A percentile compares a stretch with the other conserved stretches of the same genome.
Conservation (phyloP, 2,888 invertebrate species). For the Octonoba sinensis region DNA sequence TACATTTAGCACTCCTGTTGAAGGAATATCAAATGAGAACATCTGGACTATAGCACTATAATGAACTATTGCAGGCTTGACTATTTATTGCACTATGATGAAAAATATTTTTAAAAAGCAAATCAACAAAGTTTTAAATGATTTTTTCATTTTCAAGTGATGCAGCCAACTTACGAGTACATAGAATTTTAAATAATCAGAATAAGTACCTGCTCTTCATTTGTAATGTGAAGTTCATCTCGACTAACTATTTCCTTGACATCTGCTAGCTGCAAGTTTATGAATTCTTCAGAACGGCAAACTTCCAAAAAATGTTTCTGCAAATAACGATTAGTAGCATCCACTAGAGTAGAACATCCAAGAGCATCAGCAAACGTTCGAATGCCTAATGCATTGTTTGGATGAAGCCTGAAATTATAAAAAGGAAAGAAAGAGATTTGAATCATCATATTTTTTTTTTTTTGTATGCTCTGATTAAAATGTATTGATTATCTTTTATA, state of each 20-base stretch:
- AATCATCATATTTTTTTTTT: neutral
- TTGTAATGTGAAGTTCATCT: constrained; percentile 83
- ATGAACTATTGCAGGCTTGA: too few species aligned
- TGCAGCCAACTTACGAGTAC: neutral
- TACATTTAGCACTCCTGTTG: too few species aligned
- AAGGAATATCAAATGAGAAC: too few species aligned
- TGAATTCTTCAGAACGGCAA: constrained; percentile 82
- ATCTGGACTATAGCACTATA: too few species aligned
- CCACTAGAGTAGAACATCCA: constrained; percentile 79
- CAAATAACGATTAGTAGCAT: constrained; percentile 83
- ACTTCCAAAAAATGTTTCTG: constrained; percentile 85
- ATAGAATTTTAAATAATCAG: neutral
- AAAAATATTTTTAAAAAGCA: too few species aligned
- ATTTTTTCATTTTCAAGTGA: neutral
- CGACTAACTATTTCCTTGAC: constrained; percentile 79
- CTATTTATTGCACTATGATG: too few species aligned
- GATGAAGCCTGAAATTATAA: constrained; percentile 77
- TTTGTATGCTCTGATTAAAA: too few species aligned
- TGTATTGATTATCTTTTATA: neutral
- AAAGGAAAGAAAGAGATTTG: constrained; percentile 2
- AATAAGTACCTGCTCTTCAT: constrained; percentile 78
- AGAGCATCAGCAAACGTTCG: constrained; percentile 85
- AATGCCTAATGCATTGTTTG: constrained; percentile 84
- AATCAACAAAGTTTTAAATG: neutral
- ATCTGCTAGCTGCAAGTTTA: constrained; percentile 77